Conservation (phyloP, 2,797 vertebrate genomes). For the Lepus oiostolus region DNA sequence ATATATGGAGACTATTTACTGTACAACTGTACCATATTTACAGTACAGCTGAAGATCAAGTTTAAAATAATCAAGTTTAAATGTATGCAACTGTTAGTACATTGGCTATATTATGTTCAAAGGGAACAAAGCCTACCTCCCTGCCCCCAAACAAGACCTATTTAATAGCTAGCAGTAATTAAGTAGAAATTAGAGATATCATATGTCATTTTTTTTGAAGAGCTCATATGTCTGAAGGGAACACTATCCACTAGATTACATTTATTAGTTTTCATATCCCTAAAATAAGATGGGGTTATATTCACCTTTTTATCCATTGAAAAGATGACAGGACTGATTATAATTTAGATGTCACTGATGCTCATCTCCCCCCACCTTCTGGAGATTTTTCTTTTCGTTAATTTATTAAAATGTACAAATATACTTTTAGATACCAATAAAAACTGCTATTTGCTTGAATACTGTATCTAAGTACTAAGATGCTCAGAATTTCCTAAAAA, state of each 20-base stretch:
- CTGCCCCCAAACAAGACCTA: conserved; percentile 68
- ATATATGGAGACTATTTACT: conserved; percentile 94
- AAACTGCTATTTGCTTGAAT: conserved; percentile 90
- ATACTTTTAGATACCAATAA: conserved; percentile 87
- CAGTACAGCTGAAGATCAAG: conserved; percentile 97
- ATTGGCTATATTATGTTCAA: conserved; percentile 90
- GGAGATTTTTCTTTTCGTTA: conserved; percentile 83
- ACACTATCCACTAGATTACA: conserved; percentile 75
- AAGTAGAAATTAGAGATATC: conserved; percentile 85
- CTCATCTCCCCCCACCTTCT: neutral
- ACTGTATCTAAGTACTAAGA: conserved; percentile 89
- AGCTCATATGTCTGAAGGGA: conserved; percentile 82
- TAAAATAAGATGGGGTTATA: conserved; percentile 84
- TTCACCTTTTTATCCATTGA: conserved; percentile 81
- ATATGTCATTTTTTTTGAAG: conserved; percentile 85
- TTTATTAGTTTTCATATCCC: conserved; percentile 84
- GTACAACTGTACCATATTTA: conserved; percentile 98
- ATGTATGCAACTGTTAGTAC: conserved; percentile 94
- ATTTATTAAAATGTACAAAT: conserved; percentile 88
- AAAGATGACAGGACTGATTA: conserved; percentile 76
- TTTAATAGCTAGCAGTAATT: conserved; percentile 86
- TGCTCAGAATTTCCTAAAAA: conserved; percentile 85
- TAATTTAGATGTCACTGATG: conserved; percentile 84
- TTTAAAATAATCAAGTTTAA: conserved; percentile 94
- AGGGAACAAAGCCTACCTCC: conserved; percentile 82